A percentile compares a stretch with the other conserved stretches of the same genome.
Conservation (phyloP, 2,888 invertebrate genomes). For the Polia nebulosa region DNA sequence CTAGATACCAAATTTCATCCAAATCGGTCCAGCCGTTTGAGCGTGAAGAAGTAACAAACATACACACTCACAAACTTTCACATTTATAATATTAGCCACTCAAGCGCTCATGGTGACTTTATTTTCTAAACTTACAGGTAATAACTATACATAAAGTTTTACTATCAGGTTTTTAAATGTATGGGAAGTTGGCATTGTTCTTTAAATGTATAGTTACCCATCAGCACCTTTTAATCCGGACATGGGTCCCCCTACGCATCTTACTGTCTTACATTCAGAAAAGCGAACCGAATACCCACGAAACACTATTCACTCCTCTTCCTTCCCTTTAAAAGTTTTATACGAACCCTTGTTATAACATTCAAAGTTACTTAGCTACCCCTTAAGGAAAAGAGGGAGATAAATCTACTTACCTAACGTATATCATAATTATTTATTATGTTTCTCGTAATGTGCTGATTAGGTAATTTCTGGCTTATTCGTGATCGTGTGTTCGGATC, state of each 20-base stretch:
- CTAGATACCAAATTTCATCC: too few relatives aligned
- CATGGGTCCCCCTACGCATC: slow-evolving; percentile 18
- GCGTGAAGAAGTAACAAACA: too few relatives aligned
- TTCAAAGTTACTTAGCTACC: slow-evolving; percentile 52
- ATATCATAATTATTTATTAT: slow-evolving; percentile 51
- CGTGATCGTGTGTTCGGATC: neutral
- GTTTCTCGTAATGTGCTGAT: slow-evolving; percentile 20
- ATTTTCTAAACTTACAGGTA: too few relatives aligned
- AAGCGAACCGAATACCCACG: slow-evolving; percentile 12
- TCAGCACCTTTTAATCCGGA: slow-evolving; percentile 21
- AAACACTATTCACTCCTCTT: slow-evolving; percentile 24
- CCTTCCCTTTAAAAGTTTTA: slow-evolving; percentile 41
- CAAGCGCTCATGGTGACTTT: too few relatives aligned
- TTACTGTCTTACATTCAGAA: slow-evolving; percentile 21
- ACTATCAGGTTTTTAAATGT: too few relatives aligned
- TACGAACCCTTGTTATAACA: slow-evolving; percentile 31
- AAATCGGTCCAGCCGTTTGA: too few relatives aligned
- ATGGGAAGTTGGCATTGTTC: too few relatives aligned
- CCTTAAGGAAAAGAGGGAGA: slow-evolving; percentile 55
- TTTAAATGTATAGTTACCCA: too few relatives aligned
- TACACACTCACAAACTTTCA: too few relatives aligned
- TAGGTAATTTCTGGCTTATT: slow-evolving; percentile 19
- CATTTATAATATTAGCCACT: too few relatives aligned
- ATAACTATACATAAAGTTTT: too few relatives aligned
- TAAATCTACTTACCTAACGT: slow-evolving; percentile 29